Conservation (phyloP, 2,888 invertebrate species). For the Synergus laeviventris region DNA sequence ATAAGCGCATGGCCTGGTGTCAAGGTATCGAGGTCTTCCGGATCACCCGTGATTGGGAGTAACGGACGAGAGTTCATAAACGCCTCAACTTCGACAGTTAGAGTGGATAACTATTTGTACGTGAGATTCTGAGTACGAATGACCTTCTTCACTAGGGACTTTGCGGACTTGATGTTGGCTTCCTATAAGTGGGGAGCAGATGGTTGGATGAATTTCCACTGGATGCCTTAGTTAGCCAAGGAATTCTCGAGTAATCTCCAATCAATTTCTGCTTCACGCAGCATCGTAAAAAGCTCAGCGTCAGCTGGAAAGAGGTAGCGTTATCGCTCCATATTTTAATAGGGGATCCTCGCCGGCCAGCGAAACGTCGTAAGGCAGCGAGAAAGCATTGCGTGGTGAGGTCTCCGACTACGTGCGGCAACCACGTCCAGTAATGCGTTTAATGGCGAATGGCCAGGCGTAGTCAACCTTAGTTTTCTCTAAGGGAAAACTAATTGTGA, state of each 20-base stretch:
- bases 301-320: too few relatives aligned
- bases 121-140: neutral
- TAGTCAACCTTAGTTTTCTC: conserved; percentile 39
- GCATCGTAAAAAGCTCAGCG: too few relatives aligned
- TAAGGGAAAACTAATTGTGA: too few relatives aligned
- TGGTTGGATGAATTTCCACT: neutral
- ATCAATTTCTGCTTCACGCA: too few relatives aligned
- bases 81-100: neutral
- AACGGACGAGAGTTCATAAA: too few relatives aligned
- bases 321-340: too few relatives aligned
- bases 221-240: neutral
- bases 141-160: neutral
- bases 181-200: neutral
- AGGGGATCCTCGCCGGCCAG: too few relatives aligned
- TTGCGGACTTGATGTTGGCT: neutral
- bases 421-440: conserved; percentile 36
- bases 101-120: too few relatives aligned
- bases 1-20: neutral
- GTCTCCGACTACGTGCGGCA: neutral
- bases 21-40: too few relatives aligned
- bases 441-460: conserved; percentile 43
- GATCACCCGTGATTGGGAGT: too few relatives aligned
- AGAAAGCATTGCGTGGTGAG: too few relatives aligned
- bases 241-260: neutral
- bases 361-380: too few relatives aligned